Base-by-base conservation (phyloP, 2,113 vertebrate genomes). In the Fregata magnificens region DNA sequence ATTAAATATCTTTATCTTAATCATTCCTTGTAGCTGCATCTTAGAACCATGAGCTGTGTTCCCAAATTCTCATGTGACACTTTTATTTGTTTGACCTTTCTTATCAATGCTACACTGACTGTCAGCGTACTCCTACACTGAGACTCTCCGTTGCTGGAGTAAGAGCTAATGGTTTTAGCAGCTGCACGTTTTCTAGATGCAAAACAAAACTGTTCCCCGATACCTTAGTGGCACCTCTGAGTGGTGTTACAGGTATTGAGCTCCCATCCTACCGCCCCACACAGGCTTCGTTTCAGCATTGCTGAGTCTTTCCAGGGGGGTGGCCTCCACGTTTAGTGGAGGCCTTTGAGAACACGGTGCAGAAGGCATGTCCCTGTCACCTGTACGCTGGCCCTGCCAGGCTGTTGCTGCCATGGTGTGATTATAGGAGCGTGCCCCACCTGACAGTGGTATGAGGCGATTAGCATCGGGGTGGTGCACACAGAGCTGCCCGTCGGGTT, bases 251-350 rank as follows among this genome's bases (percentile, higher is more conserved):
- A n/a, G 69, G n/a, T 24, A n/a, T 17, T 12, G 63, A 70, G 16
- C 34, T 73, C 53, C 81, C 63, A 36, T 16, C 65, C 40, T 10
- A 1, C 3, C 0, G 0, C 3, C 17, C 20, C 42, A 21, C 9
- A 2, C 3, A 1, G 3, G 22, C 20, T 66, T 42, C 8, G 1
- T 20, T 14, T 32, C n/a, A 5, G n/a, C 15, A 1, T 1, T 26
- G 40, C 65, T 32, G 77, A 28, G 25, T 5, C 42, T 40, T 28
- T 45, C 26, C 5, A 1, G 6, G 9, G 24, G 19, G 11, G 8
- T 17, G 36, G 11, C 40, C 28, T 36, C 49, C 42, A 13, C 32
- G 28, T 63, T 29, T 26, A 8, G 10, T 4, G 34, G 62, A 45
- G 25, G 20, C 31, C 20, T 42, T 21, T 11, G 73, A 26, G n/a